Conservation (phyloP, 2,888 invertebrate species). For the Osmoderma eremita region DNA sequence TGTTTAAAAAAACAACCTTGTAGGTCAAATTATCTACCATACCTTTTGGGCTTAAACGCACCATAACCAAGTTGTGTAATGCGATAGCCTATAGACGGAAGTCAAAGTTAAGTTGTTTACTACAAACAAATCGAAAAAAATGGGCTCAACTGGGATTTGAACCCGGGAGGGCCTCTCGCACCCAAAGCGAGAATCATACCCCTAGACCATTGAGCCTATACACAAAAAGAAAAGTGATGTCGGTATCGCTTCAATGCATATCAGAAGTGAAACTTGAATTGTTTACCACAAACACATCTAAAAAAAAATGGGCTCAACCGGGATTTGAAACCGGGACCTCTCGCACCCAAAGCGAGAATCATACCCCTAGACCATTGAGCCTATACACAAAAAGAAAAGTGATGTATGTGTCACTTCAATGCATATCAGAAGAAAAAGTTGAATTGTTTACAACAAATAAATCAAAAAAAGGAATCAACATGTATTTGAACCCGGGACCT, state of each 20-base stretch:
- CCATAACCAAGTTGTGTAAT: neutral
- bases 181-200: conserved; percentile 66
- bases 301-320: conserved; percentile 61
- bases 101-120: neutral
- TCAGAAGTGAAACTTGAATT: no score
- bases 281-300: neutral
- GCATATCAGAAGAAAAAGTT: no score
- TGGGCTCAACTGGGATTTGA: conserved; percentile 31
- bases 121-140: neutral
- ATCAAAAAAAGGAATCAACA: conserved; percentile 57
- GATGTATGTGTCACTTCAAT: no score
- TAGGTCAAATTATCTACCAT: no score
- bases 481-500: conserved; percentile 65
- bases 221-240: no score
- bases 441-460: no score
- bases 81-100: no score
- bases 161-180: conserved; percentile 61
- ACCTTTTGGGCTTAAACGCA: no score
- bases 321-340: conserved; percentile 66
- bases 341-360: conserved; percentile 66
- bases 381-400: conserved; percentile 40
- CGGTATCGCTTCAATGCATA: no score
- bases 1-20: no score
- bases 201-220: conserved; percentile 66
- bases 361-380: conserved; percentile 66